These are phyloP conservation scores for Phenganax marumi DNA, from an alignment of 92 coral and sea anemone genomes.

Conservation along the genomic window DNA sequence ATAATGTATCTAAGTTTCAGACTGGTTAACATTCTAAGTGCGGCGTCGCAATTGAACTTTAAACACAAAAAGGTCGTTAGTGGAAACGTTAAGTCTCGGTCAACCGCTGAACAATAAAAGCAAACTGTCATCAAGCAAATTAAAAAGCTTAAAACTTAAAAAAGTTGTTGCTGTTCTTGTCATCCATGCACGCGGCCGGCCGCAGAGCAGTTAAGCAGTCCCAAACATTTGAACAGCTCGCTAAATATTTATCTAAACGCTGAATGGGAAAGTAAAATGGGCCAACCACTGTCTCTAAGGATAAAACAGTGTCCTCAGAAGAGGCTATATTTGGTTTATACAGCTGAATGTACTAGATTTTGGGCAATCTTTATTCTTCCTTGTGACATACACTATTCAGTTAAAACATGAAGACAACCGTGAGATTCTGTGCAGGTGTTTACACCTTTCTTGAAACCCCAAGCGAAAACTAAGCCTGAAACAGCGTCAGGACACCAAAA, in stretches of 20 bases:
- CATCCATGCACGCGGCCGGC: too few relatives aligned
- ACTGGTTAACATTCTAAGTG: too few relatives aligned
- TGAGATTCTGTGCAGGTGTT: conserved; percentile 31
- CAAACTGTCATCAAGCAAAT: neutral
- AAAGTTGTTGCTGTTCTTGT: too few relatives aligned
- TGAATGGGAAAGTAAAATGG: neutral
- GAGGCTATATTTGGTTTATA: neutral
- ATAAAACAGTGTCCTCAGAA: neutral
- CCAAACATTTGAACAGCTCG: neutral
- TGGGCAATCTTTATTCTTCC: neutral
- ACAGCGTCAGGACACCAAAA: neutral
- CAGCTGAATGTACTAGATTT: conserved; percentile 6
- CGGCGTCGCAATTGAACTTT: too few relatives aligned
- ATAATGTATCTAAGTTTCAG: too few relatives aligned
- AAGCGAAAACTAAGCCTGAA: neutral
- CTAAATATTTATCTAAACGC: neutral
- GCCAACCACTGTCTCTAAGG: neutral
- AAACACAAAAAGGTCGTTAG: conserved; percentile 8
- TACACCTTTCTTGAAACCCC: neutral
- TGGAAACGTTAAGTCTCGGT: neutral
- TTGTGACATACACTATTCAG: neutral
- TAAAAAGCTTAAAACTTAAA: too few relatives aligned
- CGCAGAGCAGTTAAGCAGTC: too few relatives aligned
- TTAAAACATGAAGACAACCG: conserved; percentile 9
- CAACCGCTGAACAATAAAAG: neutral